phyloP scores from a whole-genome alignment of 2,113 vertebrate genomes.

The Chaetops frenatus region DNA sequence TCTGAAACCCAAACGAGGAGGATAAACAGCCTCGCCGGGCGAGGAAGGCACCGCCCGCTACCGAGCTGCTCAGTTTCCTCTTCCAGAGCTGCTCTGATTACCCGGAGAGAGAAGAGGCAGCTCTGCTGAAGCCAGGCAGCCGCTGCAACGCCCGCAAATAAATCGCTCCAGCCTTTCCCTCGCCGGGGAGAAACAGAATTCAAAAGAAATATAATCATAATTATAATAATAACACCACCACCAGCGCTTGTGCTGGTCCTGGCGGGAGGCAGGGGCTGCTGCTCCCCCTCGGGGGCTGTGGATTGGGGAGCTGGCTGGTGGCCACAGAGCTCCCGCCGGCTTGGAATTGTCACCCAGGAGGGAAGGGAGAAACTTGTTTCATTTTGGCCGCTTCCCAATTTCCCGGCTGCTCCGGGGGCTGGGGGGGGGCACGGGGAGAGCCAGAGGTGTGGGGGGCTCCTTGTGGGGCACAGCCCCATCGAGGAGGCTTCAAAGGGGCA shows the following conservation, averaged over 20 bases:
- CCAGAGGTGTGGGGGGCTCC: not conserved
- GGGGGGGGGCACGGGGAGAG: rapidly evolving
- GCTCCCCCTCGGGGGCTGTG: not conserved
- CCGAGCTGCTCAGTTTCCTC: not conserved
- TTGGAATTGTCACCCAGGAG: constrained; percentile 33
- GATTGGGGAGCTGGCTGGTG: not conserved
- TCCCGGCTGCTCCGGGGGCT: not conserved
- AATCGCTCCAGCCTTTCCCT: not conserved
- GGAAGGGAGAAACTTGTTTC: constrained; percentile 7
- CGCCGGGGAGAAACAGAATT: not conserved
- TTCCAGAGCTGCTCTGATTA: not conserved
- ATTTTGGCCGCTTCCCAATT: not conserved
- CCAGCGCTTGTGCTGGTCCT: rapidly evolving
- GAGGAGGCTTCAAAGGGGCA: not conserved
- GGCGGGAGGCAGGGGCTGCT: not conserved
- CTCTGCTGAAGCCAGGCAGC: not conserved
- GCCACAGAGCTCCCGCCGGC: not conserved
- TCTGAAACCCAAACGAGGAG: not conserved
- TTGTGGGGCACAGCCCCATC: rapidly evolving
- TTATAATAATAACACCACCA: not conserved
- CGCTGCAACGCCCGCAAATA: not conserved
- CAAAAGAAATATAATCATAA: not conserved
- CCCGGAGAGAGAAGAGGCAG: not conserved
- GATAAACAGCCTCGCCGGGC: not conserved
- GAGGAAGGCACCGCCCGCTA: not conserved